Evolutionary conservation across 2,113 vertebrate genomes (phyloP), one percentile per base, ranked within the genome.

Genomic region (Hydrolagus affinis): DNA sequence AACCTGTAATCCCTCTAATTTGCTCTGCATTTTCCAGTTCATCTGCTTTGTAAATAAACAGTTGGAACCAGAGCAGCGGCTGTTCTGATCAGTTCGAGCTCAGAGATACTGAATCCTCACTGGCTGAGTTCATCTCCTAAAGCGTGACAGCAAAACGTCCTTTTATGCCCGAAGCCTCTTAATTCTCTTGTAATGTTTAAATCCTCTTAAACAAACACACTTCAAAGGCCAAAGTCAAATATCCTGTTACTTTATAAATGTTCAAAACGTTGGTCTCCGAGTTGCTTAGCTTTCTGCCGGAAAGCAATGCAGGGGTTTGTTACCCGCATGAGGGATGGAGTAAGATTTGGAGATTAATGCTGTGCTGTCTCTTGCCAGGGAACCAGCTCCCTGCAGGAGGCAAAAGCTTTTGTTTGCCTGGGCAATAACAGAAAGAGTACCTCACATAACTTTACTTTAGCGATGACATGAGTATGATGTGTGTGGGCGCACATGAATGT

Each of bases 191-290:
- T 25, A 78, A 77, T 60, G 44, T 77, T 11, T 77, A 60, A 77
- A 60, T 78, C 60, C 11, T 60, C 21, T 75, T 75, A 78, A 60
- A 11, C 21, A 11, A 75, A 75, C 8, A 75, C 19, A 75, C 15
- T 75, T 75, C 44, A 44, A 44, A 44, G 44, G 44, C 44, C 44
- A 44, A 78, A 78, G 14, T 60, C 3, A 77, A 56, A 21, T 75
- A 75, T 75, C 21, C 14, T 78, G 60, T 78, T 60, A 78, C 57
- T 78, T 60, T 60, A 78, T 12, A 60, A 60, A 78, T 59, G 75
- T 78, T 57, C 23, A 15, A 78, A 60, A 30, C 75, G 59, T 78
- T 10, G 60, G 21, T 56, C 21, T 78, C 59, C 75, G 21, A n/a
- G 75, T 78, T 25, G n/a, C 75, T 60, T 15, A 23, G 44, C 56